A percentile compares a stretch with the other conserved stretches of the same genome.
Evolutionary conservation across 1,140 invertebrate genomes (phyloP).

Genomic region (Meteorus sp.): DNA sequence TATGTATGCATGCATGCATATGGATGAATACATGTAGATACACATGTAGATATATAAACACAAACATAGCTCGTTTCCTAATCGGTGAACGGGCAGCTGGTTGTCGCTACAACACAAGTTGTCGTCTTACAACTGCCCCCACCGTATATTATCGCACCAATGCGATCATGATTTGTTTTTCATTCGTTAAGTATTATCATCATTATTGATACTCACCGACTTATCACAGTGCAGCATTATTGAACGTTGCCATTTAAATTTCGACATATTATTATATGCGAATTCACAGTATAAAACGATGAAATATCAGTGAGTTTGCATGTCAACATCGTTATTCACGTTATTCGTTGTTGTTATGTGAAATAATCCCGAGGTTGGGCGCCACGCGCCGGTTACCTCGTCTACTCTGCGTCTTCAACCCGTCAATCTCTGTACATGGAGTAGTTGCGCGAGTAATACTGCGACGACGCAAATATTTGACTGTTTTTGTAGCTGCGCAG

Average conservation of each 20-base stretch:
- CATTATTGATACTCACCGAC: background rate
- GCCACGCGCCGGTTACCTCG: slow-evolving; percentile 6
- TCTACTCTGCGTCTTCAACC: background rate
- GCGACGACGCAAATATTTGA: slow-evolving; percentile 12
- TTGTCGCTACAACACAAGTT: slow-evolving; percentile 30
- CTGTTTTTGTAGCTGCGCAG: slow-evolving; percentile 15
- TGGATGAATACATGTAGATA: too few species aligned
- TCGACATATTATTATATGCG: background rate
- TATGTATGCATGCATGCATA: background rate
- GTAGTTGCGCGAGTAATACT: too few species aligned
- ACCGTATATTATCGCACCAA: slow-evolving; percentile 9
- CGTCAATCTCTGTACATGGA: too few species aligned
- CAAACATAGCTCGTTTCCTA: slow-evolving; percentile 32
- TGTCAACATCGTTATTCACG: background rate
- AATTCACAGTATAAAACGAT: too few species aligned
- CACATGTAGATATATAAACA: background rate
- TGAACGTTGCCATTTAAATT: background rate
- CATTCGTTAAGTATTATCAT: slow-evolving; percentile 9
- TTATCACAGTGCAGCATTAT: background rate
- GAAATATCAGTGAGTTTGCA: background rate
- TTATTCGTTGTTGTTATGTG: background rate
- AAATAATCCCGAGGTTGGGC: slow-evolving; percentile 1
- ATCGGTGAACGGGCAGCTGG: slow-evolving; percentile 33
- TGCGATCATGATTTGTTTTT: too few species aligned
- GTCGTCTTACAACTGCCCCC: slow-evolving; percentile 33